Evolutionary conservation across 2,113 vertebrate genomes (phyloP), one percentile per base, ranked within the genome.

Genomic region (Mesembrinibis cayennensis): DNA sequence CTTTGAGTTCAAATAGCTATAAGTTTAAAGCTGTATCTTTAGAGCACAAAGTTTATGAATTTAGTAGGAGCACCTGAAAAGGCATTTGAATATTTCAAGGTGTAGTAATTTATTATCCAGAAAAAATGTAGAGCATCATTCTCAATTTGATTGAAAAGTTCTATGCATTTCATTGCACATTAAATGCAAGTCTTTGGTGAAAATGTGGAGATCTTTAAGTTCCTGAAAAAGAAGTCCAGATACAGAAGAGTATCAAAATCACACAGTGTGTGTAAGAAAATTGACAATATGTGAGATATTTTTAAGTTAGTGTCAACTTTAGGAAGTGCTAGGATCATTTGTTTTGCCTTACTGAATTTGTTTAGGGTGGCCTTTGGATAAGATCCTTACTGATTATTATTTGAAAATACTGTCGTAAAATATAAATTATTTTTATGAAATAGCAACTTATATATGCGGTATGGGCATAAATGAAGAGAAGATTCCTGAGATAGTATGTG

Each of bases 381-480:
- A 77, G 34, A 47, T 78, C 30, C n/a, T 72, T 78, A 29, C 62
- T 36, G 45, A 59, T 89, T 45, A 50, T 59, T 69, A 58, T 73
- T 27, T 82, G 53, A 61, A 87, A 90, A 56, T 73, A 63, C 3
- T 69, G 27, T 30, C 8, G 7, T 67, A 58, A 82, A 87, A 42
- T 73, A 62, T 0, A 34, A 19, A 40, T 40, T 26, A 50, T 53
- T 58, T 69, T 30, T 61, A 66, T 32, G 47, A 62, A 55, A 47
- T 74, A 73, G 19, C 15, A 89, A 45, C 4, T 8, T 47, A 26
- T 0, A 3, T 63, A n/a, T 55, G 32, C 49, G 66, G 9, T 26
- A n/a, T 81, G 77, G 86, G 30, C 79, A 82, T 94, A 94, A 97
- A 76, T 67, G 38, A 96, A 47, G n/a, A 82, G 29, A 90, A 92